Base-by-base conservation (phyloP, 2,113 vertebrate genomes). In the Vanacampus margaritifer region DNA sequence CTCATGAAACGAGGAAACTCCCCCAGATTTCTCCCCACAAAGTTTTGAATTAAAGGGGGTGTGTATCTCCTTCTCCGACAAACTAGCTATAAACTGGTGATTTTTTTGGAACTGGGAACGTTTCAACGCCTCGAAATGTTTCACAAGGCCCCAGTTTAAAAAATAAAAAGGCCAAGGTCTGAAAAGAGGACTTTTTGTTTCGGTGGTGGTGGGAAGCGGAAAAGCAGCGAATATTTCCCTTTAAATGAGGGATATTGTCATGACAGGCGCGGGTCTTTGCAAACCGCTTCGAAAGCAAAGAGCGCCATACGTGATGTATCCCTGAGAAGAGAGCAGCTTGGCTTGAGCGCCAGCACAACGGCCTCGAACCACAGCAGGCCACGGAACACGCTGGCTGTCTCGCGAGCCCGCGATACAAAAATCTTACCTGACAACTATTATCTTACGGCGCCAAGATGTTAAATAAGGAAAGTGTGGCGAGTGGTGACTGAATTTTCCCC, bases 21-120 rank as follows among this genome's bases (percentile, higher is more conserved):
- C 48, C 32, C 60, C 4, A 24, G 13, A 67, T 78, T 57, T 63
- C 64, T 64, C 61, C n/a, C 26, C 10, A 1, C 68, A 89, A 88
- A 90, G 74, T 90, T 88, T 88, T 87, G 89, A 87, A 89, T 89
- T 76, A 85, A 89, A 87, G 81, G 89, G 88, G 85, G 87, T 84
- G 89, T 89, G 89, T 84, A 81, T 75, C 56, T 78, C 57, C 69
- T 71, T 81, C 79, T 75, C 67, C 63, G 21, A 14, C 37, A 46
- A 78, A 81, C 73, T 76, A 50, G n/a, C 72, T 56, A 23, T 19
- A 68, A 65, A 46, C 28, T 39, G 32, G 21, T 35, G 24, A 23
- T 21, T 21, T 50, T 36, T n/a, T 14, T 24, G 26, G 5, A 54
- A 54, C 14, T 57, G 16, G 14, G 26, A 6, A 28, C 26, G 2